Evolutionary conservation across 2,113 vertebrate genomes (phyloP), one percentile per base, ranked within the genome.

Genomic region (Bujurquina vittata): DNA sequence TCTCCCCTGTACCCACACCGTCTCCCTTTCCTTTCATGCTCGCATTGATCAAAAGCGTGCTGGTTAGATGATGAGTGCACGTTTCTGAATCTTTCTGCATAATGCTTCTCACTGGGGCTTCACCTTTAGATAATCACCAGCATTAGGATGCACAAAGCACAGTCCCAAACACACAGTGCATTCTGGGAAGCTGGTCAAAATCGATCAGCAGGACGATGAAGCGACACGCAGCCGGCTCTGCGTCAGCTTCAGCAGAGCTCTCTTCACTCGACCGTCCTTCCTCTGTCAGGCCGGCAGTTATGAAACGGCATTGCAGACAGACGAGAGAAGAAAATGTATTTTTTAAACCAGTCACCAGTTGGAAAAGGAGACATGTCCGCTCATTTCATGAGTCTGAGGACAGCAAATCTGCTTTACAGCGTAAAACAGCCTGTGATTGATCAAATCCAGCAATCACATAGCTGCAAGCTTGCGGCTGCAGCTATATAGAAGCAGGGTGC

Each of bases 111-210:
- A 35, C 67, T 79, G 37, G 75, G 86, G 43, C 49, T 74, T 78
- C 73, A 43, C 54, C 80, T 72, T 83, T 23, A 52, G n/a, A 57
- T 84, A 76, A 77, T 75, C 67, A 18, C 20, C 9, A 57, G 77
- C 88, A 88, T 87, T 89, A 77, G 69, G 58, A 91, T 89, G 81
- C 88, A 74, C 46, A 9, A 61, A 63, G 88, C 69, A 63, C 62
- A 59, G 65, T 33, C 26, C 87, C 87, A 89, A 85, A 90, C 88
- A 89, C 62, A 67, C 0, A 29, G 46, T 49, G 54, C 81, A 46
- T 2, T 23, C 10, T 4, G 43, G 60, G 63, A 63, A 82, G 63
- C 58, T 3, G 67, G 62, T 62, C 67, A 3, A n/a, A 74, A 62
- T 10, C 65, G 58, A 76, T 72, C 85, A 82, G 61, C 29, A 49